Base-by-base conservation (phyloP, 2,797 vertebrate genomes). In the Apogon talboti region DNA sequence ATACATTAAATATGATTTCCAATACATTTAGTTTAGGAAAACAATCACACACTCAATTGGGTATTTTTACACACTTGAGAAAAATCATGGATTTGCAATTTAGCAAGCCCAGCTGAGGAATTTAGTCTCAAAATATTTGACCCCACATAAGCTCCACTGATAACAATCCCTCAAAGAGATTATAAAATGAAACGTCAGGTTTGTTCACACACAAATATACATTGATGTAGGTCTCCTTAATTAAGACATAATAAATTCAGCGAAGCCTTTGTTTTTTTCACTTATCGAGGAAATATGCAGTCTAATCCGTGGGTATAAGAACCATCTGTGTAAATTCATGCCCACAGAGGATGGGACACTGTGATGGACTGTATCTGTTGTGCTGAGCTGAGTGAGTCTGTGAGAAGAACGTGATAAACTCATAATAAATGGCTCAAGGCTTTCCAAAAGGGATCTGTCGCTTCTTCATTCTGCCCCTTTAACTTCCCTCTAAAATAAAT, bases 271-370 rank as follows among this genome's bases (percentile, higher is more conserved):
- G 77, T 85, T 90, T 84, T 83, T 81, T 75, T 78, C 84, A 70
- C 78, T 90, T 86, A 87, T 86, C 91, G 83, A 83, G 87, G 87
- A 93, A 92, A 91, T 91, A 90, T 85, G 81, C 85, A 87, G 66
- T 79, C 72, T 93, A 92, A 94, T 92, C 92, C 89, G 49, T 44
- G 37, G 56, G 85, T 89, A 95, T 82, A 87, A 90, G 92, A 95
- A 93, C 79, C 93, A 95, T 93, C 91, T 94, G 90, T 86, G 89
- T 90, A 87, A 93, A 93, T 90, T 21, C 47, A 52, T 83, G 82
- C 75, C 83, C 76, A 83, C 66, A 84, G 80, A 76, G 77, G 77
- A 76, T 45, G 41, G 70, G 56, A 82, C 69, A 79, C 66, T 89
- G 81, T 81, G 60, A 56, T 54, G 60, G 14, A 75, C 81, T 87